Evolutionary conservation across 2,797 vertebrate genomes (phyloP).

Genomic region (Ctenopoma kingsleyae): DNA sequence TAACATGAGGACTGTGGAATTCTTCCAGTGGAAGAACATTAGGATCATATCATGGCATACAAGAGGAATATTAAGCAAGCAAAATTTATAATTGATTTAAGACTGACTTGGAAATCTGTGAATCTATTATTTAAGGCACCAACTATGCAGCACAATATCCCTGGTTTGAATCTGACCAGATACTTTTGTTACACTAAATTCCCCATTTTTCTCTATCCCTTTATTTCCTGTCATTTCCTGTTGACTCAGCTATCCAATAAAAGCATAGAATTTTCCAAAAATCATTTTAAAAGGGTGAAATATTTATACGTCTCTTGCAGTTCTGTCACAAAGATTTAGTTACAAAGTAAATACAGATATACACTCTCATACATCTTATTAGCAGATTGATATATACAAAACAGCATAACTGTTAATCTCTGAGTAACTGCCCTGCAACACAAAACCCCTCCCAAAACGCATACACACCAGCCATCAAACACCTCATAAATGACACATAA

Average conservation of each 20-base stretch:
- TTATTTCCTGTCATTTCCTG: background rate
- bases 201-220: background rate
- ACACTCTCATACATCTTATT: slow-evolving; percentile 6
- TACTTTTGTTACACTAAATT: background rate
- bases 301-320: too few species aligned
- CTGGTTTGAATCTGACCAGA: background rate
- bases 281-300: background rate
- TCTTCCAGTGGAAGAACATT: background rate
- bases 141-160: background rate
- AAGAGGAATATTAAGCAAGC: background rate
- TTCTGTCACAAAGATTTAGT: background rate
- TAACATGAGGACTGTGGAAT: background rate
- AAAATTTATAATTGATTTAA: background rate
- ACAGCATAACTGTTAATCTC: slow-evolving; percentile 24
- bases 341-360: background rate
- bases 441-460: background rate
- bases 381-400: slow-evolving; percentile 20
- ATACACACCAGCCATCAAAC: slow-evolving; percentile 40
- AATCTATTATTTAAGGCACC: background rate
- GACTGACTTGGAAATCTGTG: background rate
- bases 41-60: background rate
- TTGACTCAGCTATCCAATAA: background rate
- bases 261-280: background rate
- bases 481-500: slow-evolving; percentile 63
- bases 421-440: slow-evolving; percentile 23